Base-by-base conservation (phyloP, 2,888 invertebrate genomes). In the Dicranocentrus wangi region DNA sequence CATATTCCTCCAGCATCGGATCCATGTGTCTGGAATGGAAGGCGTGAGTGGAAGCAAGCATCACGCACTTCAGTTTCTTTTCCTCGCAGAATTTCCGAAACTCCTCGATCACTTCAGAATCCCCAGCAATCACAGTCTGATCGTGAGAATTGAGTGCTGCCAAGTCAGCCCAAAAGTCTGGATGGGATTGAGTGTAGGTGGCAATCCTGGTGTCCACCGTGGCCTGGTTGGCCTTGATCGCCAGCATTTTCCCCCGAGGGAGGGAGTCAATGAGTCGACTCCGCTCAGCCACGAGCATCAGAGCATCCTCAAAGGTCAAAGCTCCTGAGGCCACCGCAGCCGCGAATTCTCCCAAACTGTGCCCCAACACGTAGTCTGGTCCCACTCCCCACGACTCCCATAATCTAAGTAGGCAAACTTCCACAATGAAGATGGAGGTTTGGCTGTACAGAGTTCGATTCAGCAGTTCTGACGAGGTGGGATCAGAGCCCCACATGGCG, bases 141-240 rank as follows among this genome's bases (percentile, higher is more conserved):
- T 82, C 71, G 10, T 23, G 21, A 8, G 84, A 82, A 27, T 84
- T 84, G 53, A 78, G n/a, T 17, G 82, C 82, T 0, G 84, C 84
- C 13, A 60, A 60, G 27, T 84, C 84, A 21, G 75, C n/a, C 71
- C 72, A 68, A 8, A 70, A 70, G 17, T n/a, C 55, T 19, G 17
- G 7, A 13, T 73, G 27, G 1, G 15, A 32, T 1, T 19, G 19
- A 13, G 27, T n/a, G 23, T 60, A 55, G 17, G 23, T 60, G 47
- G 42, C n/a, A 15, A 73, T n/a, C 2, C 60, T 2, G 0, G 1
- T 7, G 2, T 73, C 68, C 0, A 58, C 66, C 2, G 13, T 68
- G 7, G 55, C 25, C 21, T 73, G 65, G 47, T 47, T 51, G 13
- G 66, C 63, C 51, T 80, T 82, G n/a, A 82, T 8, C 1, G 69